A percentile compares a stretch with the other conserved stretches of the same genome.
These are phyloP conservation scores for Sebastes paucispinis DNA, from an alignment of 2,797 vertebrate genomes.

Conservation along the genomic window DNA sequence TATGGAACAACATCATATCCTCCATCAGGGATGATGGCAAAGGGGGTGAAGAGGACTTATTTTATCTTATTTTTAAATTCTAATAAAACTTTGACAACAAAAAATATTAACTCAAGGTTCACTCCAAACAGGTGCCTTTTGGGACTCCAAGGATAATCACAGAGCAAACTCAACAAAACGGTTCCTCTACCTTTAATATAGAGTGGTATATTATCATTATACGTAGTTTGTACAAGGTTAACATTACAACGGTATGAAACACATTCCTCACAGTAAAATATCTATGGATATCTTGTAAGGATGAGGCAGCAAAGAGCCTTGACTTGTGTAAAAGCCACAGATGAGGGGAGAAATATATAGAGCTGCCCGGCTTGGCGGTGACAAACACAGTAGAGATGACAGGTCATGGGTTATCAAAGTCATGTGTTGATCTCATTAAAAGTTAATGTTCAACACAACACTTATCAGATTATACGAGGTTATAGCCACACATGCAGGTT, in stretches of 20 bases:
- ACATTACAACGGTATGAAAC: not conserved
- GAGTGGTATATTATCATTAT: not conserved
- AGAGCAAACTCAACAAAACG: not conserved
- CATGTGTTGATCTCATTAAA: constrained; percentile 25
- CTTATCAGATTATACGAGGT: constrained; percentile 34
- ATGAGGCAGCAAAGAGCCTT: constrained; percentile 2
- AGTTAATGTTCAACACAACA: constrained; percentile 16
- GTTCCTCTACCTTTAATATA: constrained; percentile 1
- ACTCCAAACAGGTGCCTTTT: not conserved
- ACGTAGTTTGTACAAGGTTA: not conserved
- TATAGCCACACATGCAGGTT: constrained; percentile 14
- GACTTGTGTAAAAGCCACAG: constrained; percentile 1
- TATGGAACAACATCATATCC: too few species aligned
- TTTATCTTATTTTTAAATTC: not conserved
- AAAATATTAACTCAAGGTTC: not conserved
- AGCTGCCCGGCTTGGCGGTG: not conserved
- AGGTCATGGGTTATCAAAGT: constrained; percentile 27
- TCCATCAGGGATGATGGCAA: too few species aligned
- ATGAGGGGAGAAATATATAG: not conserved
- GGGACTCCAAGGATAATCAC: not conserved
- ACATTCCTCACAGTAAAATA: not conserved
- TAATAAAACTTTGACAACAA: not conserved
- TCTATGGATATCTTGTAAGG: not conserved
- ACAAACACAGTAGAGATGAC: constrained; percentile 1
- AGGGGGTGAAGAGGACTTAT: too few species aligned